These are phyloP conservation scores for Mohoua ochrocephala DNA, from an alignment of 2,113 vertebrate species.

Conservation along the genomic window DNA sequence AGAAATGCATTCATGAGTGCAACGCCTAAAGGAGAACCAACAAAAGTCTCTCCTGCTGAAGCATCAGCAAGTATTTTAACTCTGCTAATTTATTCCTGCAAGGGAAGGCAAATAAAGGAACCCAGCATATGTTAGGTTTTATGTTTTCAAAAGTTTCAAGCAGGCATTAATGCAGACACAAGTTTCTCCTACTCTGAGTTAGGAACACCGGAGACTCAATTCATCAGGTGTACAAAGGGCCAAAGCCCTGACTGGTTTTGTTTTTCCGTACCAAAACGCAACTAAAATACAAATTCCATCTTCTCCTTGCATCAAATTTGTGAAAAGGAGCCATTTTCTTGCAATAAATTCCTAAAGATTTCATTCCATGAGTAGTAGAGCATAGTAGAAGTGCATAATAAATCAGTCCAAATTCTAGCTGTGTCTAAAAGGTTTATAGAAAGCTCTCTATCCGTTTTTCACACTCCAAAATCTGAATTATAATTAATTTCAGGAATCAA, in stretches of 20 bases:
- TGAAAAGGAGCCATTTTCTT: background rate
- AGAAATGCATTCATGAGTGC: background rate
- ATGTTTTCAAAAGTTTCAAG: background rate
- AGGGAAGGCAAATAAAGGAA: background rate
- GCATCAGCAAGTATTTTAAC: background rate
- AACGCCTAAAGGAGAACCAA: background rate
- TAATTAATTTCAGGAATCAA: constrained; percentile 62
- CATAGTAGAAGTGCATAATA: constrained; percentile 22
- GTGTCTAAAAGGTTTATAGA: constrained; percentile 51
- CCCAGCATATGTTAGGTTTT: background rate
- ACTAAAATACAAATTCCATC: constrained; percentile 2
- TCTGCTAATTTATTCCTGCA: background rate
- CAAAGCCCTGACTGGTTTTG: background rate
- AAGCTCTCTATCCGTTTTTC: constrained; percentile 34
- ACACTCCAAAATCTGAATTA: constrained; percentile 56
- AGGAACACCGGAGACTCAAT: background rate
- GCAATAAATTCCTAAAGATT: constrained; percentile 23
- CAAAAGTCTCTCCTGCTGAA: background rate
- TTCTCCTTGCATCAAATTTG: background rate
- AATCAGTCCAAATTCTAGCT: constrained; percentile 40
- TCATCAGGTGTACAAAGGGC: background rate
- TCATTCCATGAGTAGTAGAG: background rate
- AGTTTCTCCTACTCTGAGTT: background rate
- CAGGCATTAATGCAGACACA: background rate
- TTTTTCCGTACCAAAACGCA: background rate